Evolutionary conservation across 2,113 vertebrate genomes (phyloP).

Genomic region (Tragelaphus strepsiceros): DNA sequence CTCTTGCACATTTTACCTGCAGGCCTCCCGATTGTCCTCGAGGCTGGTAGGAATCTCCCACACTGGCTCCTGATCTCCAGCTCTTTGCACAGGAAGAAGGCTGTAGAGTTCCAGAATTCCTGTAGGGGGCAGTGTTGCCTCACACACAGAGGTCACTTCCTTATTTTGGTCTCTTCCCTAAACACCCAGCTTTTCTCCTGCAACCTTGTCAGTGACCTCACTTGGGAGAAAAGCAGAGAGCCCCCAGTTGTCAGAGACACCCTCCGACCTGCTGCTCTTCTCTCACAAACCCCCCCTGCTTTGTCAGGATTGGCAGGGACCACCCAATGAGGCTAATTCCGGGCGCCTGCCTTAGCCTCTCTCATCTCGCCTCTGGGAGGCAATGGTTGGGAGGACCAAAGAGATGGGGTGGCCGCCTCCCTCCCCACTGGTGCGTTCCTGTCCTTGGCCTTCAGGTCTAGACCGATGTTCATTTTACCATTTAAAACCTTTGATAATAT

Average conservation of each 20-base stretch:
- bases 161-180: background rate
- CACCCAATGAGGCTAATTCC: background rate
- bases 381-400: background rate
- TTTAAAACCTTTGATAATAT: background rate
- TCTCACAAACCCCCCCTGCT: background rate
- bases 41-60: background rate
- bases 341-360: background rate
- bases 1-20: background rate
- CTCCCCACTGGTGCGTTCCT: background rate
- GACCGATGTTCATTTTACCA: background rate
- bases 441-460: background rate
- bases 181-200: background rate
- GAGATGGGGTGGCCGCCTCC: background rate
- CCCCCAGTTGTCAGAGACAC: no score
- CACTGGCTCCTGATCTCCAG: fast-evolving
- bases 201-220: background rate
- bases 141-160: background rate
- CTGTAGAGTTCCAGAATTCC: background rate
- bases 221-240: background rate
- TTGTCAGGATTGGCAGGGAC: background rate
- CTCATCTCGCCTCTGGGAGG: background rate
- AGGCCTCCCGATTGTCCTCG: background rate
- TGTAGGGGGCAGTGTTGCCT: slow-evolving; percentile 47
- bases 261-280: background rate
- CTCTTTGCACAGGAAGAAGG: background rate